Conservation (phyloP, 2,888 invertebrate genomes). For the Macropis europaea region DNA sequence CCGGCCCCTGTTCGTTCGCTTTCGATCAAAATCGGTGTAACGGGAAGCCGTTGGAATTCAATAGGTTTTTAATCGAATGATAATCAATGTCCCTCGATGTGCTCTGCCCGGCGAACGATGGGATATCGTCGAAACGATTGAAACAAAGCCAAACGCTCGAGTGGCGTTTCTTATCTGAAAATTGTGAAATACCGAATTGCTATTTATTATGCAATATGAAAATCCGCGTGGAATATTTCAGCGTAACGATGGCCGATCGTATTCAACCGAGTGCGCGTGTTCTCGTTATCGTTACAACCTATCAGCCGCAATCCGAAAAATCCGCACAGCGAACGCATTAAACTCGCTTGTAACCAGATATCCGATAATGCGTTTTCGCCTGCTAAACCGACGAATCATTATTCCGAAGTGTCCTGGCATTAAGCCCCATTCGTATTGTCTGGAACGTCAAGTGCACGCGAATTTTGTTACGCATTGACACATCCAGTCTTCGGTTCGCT, state of each 20-base stretch:
- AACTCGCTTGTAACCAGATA: no score
- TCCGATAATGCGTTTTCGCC: no score
- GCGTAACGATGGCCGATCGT: neutral
- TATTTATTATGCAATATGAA: constrained; percentile 14
- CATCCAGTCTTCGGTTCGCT: no score
- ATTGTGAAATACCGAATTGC: neutral
- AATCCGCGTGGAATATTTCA: neutral
- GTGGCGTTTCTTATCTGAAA: neutral
- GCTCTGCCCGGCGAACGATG: neutral
- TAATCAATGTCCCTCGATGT: constrained; percentile 7
- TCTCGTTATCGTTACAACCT: no score
- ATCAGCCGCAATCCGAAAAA: no score
- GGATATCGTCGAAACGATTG: neutral
- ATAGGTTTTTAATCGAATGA: constrained; percentile 1
- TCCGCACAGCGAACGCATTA: no score
- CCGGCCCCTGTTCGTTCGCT: neutral
- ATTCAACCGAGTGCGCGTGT: neutral
- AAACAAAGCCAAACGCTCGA: neutral
- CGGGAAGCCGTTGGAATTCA: neutral
- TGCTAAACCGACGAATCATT: neutral
- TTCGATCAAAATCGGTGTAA: neutral
- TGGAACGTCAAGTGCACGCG: no score
- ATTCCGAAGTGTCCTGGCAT: neutral
- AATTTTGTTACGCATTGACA: no score
- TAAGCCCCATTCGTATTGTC: no score